Evolutionary conservation across 1,140 invertebrate genomes (phyloP).

Genomic region (Temnothorax nylanderi): DNA sequence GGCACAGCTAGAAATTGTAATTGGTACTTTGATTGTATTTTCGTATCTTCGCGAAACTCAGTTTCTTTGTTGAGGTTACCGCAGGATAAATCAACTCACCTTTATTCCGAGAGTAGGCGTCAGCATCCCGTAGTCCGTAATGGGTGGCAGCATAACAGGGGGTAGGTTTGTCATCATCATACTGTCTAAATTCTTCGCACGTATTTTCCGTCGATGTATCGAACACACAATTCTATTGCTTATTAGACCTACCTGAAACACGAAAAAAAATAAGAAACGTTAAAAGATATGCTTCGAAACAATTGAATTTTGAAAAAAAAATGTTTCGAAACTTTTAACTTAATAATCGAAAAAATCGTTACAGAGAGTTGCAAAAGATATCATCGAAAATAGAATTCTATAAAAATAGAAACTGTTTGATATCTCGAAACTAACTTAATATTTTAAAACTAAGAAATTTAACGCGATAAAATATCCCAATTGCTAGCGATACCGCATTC

Average conservation of each 20-base stretch:
- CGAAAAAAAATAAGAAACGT: slow-evolving; percentile 51
- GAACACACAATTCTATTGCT: slow-evolving; percentile 76
- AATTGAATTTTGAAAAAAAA: neutral
- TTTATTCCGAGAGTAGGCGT: slow-evolving; percentile 84
- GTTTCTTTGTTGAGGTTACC: slow-evolving; percentile 1
- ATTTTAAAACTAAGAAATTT: neutral
- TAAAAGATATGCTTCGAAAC: neutral
- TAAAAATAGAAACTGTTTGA: neutral
- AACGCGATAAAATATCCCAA: neutral
- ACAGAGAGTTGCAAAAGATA: neutral
- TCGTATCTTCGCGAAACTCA: neutral
- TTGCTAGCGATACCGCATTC: neutral
- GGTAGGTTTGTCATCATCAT: slow-evolving; percentile 86
- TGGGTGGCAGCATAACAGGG: slow-evolving; percentile 84
- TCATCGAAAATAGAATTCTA: neutral
- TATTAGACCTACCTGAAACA: slow-evolving; percentile 84
- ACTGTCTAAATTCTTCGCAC: slow-evolving; percentile 80
- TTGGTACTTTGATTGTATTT: neutral
- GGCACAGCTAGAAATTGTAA: neutral
- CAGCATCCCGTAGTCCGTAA: slow-evolving; percentile 84
- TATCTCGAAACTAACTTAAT: neutral
- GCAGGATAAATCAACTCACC: slow-evolving; percentile 76
- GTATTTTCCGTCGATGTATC: slow-evolving; percentile 73
- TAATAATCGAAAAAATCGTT: neutral
- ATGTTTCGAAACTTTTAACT: neutral